Evolutionary conservation across 1,140 invertebrate species (phyloP).

Genomic region (Arctopsyche grandis): DNA sequence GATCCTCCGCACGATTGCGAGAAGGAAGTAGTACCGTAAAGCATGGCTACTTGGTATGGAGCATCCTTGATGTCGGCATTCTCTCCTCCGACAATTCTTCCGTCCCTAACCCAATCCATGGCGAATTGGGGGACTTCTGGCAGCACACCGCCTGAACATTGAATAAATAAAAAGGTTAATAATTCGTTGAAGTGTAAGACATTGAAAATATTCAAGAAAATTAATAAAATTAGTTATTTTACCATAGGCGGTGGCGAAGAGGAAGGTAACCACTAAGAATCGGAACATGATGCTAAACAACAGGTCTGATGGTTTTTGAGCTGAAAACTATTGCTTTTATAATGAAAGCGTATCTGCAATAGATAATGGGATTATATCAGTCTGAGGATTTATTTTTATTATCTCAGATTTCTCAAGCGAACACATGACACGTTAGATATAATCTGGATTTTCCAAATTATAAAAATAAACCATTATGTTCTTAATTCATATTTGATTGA

Average conservation of each 20-base stretch:
- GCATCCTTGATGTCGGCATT: slow-evolving; percentile 46
- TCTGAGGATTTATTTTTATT: neutral
- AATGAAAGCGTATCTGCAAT: neutral
- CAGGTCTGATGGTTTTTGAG: neutral
- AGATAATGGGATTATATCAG: neutral
- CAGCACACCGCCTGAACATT: slow-evolving; percentile 17
- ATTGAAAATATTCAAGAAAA: neutral
- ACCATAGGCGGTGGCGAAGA: slow-evolving; percentile 37
- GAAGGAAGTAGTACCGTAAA: slow-evolving; percentile 6
- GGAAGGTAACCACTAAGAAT: slow-evolving; percentile 23
- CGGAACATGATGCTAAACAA: slow-evolving; percentile 28
- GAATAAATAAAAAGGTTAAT: neutral
- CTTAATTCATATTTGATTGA: no score
- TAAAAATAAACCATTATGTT: no score
- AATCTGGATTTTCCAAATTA: neutral
- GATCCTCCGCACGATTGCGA: slow-evolving; percentile 25
- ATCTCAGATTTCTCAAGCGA: neutral
- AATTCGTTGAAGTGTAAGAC: no score
- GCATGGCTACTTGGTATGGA: slow-evolving; percentile 52
- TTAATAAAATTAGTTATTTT: neutral
- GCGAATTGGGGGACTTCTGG: slow-evolving; percentile 4
- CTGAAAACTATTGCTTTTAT: neutral
- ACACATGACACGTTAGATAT: neutral
- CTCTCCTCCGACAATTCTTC: slow-evolving; percentile 45
- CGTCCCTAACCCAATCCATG: slow-evolving; percentile 34